These are phyloP conservation scores for Globicephala melas DNA, from an alignment of 2,113 vertebrate species.

Conservation along the genomic window DNA sequence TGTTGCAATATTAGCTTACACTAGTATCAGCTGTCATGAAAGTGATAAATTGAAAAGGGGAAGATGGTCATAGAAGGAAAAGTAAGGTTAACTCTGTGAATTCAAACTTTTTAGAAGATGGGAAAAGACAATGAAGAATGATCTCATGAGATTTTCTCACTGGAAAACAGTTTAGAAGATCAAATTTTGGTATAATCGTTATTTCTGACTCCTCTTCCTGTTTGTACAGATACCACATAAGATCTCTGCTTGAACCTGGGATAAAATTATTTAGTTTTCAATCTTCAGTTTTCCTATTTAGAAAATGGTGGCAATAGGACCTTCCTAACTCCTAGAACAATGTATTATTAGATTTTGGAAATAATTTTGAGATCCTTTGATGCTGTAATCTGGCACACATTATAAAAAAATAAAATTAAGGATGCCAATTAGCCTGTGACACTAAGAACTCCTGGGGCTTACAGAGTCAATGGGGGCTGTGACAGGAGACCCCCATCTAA, in stretches of 20 bases:
- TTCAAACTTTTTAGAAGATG: conserved; percentile 44
- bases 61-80: conserved; percentile 47
- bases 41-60: conserved; percentile 54
- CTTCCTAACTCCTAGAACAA: background rate
- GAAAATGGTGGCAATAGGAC: background rate
- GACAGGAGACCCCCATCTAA: background rate
- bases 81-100: conserved; percentile 55
- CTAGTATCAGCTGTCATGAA: conserved; percentile 60
- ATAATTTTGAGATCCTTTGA: conserved; percentile 1
- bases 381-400: background rate
- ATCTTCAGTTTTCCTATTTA: conserved; percentile 41
- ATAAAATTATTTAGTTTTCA: conserved; percentile 27
- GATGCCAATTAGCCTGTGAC: background rate
- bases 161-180: conserved; percentile 50
- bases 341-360: conserved; percentile 10
- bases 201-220: conserved; percentile 39
- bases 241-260: background rate
- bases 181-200: conserved; percentile 7
- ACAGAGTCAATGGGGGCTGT: background rate
- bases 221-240: background rate
- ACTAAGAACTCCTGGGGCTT: background rate
- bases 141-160: conserved; percentile 15
- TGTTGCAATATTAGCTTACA: conserved; percentile 57
- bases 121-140: conserved; percentile 37
- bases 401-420: background rate